These are phyloP conservation scores for Halictus ligatus DNA, from an alignment of 2,888 invertebrate genomes.

Conservation along the genomic window DNA sequence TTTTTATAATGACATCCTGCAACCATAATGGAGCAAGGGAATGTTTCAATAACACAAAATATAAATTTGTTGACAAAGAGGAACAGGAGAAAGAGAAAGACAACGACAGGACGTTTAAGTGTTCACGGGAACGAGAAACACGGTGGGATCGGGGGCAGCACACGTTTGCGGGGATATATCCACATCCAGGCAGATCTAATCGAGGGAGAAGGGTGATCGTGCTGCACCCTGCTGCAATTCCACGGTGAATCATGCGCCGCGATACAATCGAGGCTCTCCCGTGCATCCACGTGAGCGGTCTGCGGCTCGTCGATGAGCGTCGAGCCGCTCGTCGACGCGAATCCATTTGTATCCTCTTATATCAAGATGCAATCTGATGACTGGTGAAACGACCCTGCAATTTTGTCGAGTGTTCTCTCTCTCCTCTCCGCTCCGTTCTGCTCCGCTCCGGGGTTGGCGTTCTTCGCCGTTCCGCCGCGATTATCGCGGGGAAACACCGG, in stretches of 20 bases:
- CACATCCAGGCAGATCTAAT: conserved; percentile 53
- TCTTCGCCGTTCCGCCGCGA: conserved; percentile 11
- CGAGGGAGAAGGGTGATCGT: conserved; percentile 50
- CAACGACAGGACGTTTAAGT: neutral
- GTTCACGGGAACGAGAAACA: conserved; percentile 10
- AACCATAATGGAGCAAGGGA: too few relatives aligned
- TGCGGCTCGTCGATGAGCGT: conserved; percentile 41
- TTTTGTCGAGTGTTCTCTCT: conserved; percentile 43
- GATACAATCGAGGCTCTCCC: conserved; percentile 49
- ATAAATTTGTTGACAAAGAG: neutral
- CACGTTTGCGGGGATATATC: conserved; percentile 28
- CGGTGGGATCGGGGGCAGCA: conserved; percentile 31
- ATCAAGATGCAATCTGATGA: conserved; percentile 51
- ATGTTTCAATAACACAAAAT: neutral
- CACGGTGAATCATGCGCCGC: conserved; percentile 60
- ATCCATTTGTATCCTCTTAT: conserved; percentile 52
- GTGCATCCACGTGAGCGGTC: conserved; percentile 24
- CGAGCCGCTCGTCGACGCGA: conserved; percentile 28
- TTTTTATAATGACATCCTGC: too few relatives aligned
- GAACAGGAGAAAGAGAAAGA: neutral
- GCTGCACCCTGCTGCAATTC: conserved; percentile 64
- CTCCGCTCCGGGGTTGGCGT: neutral
- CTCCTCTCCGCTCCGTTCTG: neutral
- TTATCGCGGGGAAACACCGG: conserved; percentile 15
- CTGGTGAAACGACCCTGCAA: conserved; percentile 47